Evolutionary conservation across 2,888 invertebrate species (phyloP).

Genomic region (Mythimna ferrago): DNA sequence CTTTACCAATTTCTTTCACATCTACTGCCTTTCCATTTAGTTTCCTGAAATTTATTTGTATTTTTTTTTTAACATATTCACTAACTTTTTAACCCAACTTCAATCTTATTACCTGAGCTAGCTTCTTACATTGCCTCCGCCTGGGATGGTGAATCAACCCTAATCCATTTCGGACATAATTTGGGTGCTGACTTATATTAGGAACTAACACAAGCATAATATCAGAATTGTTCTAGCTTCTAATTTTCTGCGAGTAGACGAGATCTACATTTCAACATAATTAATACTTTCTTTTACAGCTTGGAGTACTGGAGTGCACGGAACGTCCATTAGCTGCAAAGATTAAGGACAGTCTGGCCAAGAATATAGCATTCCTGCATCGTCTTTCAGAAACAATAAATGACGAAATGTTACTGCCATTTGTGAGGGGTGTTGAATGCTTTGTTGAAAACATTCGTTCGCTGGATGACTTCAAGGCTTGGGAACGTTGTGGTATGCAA

Average conservation of each 20-base stretch:
- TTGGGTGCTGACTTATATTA: not conserved
- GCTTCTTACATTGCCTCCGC: too few relatives aligned
- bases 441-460: slow-evolving; percentile 84
- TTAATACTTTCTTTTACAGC: slow-evolving; percentile 74
- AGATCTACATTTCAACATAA: not conserved
- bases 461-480: slow-evolving; percentile 87
- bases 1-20: not conserved
- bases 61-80: not conserved
- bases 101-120: too few relatives aligned
- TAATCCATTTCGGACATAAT: too few relatives aligned
- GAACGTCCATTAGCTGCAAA: slow-evolving; percentile 82
- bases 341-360: slow-evolving; percentile 85
- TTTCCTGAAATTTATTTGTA: not conserved
- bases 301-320: slow-evolving; percentile 85
- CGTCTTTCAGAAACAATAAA: slow-evolving; percentile 85
- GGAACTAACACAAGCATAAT: not conserved
- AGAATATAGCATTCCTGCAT: slow-evolving; percentile 85
- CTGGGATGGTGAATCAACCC: too few relatives aligned
- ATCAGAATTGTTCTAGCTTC: too few relatives aligned
- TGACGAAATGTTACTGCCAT: slow-evolving; percentile 86
- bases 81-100: not conserved
- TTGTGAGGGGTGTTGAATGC: slow-evolving; percentile 85
- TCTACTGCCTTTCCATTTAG: not conserved
- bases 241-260: not conserved
- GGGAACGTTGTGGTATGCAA: slow-evolving; percentile 86